Percentiles rank a stretch among this genome's conserved stretches.
phyloP scores from a whole-genome alignment of 37 sponge, comb jelly and placozoan genomes.

The Axinella damicornis region DNA sequence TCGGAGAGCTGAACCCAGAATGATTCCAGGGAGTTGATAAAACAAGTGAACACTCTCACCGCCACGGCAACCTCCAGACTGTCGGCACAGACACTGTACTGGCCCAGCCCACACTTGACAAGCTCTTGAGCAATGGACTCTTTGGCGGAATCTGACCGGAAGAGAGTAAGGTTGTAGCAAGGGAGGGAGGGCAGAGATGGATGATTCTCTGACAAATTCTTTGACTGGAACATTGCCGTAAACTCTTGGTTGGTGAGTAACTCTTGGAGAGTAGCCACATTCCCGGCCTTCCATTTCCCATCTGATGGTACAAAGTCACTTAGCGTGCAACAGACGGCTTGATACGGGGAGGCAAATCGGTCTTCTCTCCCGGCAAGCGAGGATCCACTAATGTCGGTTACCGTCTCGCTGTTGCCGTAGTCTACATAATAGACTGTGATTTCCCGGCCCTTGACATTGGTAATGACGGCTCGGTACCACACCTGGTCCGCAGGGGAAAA shows the following conservation, averaged over 20 bases:
- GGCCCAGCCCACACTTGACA: conserved; percentile 34
- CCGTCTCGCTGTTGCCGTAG: conserved; percentile 76
- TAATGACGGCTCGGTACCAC: conserved; percentile 63
- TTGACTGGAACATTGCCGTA: conserved; percentile 27
- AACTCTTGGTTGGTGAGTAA: conserved; percentile 50
- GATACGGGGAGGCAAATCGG: conserved; percentile 31
- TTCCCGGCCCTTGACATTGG: neutral
- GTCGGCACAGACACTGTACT: conserved; percentile 20
- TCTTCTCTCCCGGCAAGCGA: neutral
- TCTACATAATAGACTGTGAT: conserved; percentile 68
- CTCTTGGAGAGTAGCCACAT: neutral
- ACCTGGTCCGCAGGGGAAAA: conserved; percentile 14
- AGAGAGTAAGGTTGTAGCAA: conserved; percentile 50
- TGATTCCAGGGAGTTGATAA: conserved; percentile 40
- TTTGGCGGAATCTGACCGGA: neutral
- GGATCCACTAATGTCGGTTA: conserved; percentile 14
- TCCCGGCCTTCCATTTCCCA: neutral
- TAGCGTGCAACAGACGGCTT: conserved; percentile 61
- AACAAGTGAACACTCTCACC: conserved; percentile 16
- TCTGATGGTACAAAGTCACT: conserved; percentile 50
- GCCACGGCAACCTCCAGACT: conserved; percentile 7
- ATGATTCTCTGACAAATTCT: neutral
- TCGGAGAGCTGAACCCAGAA: conserved; percentile 73
- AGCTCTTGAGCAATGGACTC: conserved; percentile 24
- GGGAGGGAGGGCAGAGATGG: conserved; percentile 10